These are phyloP conservation scores for Clarias batrachus DNA, from an alignment of 2,113 vertebrate species.

Conservation along the genomic window DNA sequence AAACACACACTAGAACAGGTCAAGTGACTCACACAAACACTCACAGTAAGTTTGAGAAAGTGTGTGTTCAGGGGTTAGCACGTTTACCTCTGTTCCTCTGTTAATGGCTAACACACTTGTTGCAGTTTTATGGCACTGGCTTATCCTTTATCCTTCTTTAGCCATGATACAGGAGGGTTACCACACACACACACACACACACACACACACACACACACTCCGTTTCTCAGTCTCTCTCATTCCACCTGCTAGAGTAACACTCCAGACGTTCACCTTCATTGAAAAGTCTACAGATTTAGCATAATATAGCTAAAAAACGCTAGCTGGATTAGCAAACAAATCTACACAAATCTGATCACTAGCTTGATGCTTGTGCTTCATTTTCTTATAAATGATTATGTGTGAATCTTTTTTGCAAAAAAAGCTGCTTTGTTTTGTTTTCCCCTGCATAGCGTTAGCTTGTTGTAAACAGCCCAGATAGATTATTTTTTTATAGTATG, in stretches of 20 bases:
- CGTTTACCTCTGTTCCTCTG: slow-evolving; percentile 25
- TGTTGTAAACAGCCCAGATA: neutral
- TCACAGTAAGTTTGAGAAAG: neutral
- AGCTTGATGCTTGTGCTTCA: neutral
- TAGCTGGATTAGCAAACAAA: neutral
- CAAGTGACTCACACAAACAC: neutral
- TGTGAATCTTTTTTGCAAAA: neutral
- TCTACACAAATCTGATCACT: neutral
- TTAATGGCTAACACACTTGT: slow-evolving; percentile 50
- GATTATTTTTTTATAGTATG: neutral
- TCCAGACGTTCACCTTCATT: neutral
- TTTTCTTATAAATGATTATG: neutral
- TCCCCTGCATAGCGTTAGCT: neutral
- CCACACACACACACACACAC: neutral
- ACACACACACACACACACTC: slow-evolving; percentile 4
- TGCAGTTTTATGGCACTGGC: slow-evolving; percentile 49
- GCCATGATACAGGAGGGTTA: slow-evolving; percentile 22
- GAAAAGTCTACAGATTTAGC: neutral
- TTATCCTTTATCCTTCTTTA: slow-evolving; percentile 43
- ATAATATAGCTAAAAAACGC: neutral
- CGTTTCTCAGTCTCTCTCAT: neutral
- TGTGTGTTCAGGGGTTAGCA: slow-evolving; percentile 15
- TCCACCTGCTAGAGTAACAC: slow-evolving; percentile 15
- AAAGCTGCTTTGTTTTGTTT: neutral
- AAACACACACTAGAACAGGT: neutral